Conservation (phyloP, 2,888 invertebrate species). For the Selenia dentaria region DNA sequence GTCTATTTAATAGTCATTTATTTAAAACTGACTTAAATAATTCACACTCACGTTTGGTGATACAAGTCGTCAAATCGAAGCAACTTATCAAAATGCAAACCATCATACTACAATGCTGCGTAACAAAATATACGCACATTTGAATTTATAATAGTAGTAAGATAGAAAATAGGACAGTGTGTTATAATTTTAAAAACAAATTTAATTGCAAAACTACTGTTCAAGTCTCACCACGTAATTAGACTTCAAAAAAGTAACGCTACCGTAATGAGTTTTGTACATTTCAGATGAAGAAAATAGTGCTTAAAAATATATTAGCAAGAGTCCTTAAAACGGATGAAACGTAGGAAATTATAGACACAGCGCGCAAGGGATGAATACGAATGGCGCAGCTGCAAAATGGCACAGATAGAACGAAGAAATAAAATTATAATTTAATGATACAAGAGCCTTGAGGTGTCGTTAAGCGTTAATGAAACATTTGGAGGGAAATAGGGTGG, state of each 20-base stretch:
- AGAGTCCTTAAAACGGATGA: conserved; percentile 16
- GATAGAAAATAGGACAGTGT: too few species aligned
- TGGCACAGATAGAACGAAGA: conserved; percentile 10
- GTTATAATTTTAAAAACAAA: too few species aligned
- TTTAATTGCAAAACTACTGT: not conserved
- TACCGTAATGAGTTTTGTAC: conserved; percentile 1
- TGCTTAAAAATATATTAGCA: conserved; percentile 18
- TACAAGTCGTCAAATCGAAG: too few species aligned
- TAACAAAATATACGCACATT: too few species aligned
- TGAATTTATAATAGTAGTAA: too few species aligned
- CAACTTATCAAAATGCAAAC: too few species aligned
- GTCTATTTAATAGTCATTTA: too few species aligned
- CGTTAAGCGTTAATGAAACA: conserved; percentile 20
- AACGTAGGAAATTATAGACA: conserved; percentile 24
- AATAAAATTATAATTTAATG: conserved; percentile 23
- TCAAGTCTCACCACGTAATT: conserved; percentile 7
- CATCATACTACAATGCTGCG: too few species aligned
- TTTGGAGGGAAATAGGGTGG: conserved; percentile 10
- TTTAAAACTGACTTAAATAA: too few species aligned
- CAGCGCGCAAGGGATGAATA: conserved; percentile 19
- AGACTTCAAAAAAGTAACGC: conserved; percentile 1
- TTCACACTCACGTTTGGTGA: too few species aligned
- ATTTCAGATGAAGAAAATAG: conserved; percentile 6
- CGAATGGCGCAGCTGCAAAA: conserved; percentile 20
- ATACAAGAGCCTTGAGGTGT: conserved; percentile 10